phyloP scores from a whole-genome alignment of 1,140 invertebrate species.

The Drosophila sturtevanti region DNA sequence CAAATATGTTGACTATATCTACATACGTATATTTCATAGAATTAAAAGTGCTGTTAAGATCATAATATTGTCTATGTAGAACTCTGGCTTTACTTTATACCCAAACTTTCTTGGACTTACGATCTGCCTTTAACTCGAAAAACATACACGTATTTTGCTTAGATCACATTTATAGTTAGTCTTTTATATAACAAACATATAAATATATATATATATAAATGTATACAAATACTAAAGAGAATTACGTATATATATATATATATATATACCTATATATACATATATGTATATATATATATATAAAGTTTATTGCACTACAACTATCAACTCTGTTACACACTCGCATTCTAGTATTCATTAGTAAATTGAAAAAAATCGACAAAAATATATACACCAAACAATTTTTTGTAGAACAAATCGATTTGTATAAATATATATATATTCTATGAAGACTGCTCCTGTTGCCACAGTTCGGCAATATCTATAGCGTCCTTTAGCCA shows the following conservation, averaged over 20 bases:
- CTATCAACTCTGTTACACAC: slow-evolving; percentile 47
- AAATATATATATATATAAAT: background rate
- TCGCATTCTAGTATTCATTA: slow-evolving; percentile 52
- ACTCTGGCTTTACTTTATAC: slow-evolving; percentile 9
- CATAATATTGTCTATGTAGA: background rate
- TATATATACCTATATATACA: background rate
- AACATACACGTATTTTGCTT: slow-evolving; percentile 9
- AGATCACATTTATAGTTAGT: slow-evolving; percentile 16
- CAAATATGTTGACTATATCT: too few species aligned
- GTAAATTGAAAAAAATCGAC: slow-evolving; percentile 33
- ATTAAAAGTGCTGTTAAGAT: too few species aligned
- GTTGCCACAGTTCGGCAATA: background rate
- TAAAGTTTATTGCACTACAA: slow-evolving; percentile 25
- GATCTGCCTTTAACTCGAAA: slow-evolving; percentile 7
- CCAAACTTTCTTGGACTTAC: slow-evolving; percentile 4
- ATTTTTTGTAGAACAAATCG: slow-evolving; percentile 39
- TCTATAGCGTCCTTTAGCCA: slow-evolving; percentile 15
- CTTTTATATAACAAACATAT: background rate
- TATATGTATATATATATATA: background rate
- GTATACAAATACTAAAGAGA: too few species aligned
- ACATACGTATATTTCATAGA: too few species aligned
- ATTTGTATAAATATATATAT: background rate
- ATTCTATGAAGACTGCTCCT: background rate
- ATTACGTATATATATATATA: background rate
- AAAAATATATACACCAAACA: slow-evolving; percentile 40